phyloP scores from a whole-genome alignment of 2,797 vertebrate species.

The Ptychobarbus kaznakovi region DNA sequence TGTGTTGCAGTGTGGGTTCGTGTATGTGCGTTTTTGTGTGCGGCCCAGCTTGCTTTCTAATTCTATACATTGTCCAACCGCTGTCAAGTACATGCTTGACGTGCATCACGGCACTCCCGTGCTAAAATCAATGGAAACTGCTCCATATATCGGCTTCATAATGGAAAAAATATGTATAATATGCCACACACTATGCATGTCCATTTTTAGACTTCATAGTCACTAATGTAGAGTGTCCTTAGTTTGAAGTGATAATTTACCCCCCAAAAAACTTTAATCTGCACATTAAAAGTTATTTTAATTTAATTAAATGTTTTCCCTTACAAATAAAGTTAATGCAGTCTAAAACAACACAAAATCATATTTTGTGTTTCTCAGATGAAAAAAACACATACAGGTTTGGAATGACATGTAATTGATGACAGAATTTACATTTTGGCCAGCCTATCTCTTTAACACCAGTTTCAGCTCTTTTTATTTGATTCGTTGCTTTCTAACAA shows the following conservation, averaged over 20 bases:
- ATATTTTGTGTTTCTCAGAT: background rate
- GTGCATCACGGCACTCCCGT: slow-evolving; percentile 67
- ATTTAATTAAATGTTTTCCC: background rate
- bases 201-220: slow-evolving; percentile 2
- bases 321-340: background rate
- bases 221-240: slow-evolving; percentile 7
- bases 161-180: slow-evolving; percentile 50
- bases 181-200: slow-evolving; percentile 7
- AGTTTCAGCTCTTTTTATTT: slow-evolving; percentile 40
- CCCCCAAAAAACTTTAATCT: background rate
- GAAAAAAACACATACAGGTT: background rate
- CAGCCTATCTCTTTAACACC: background rate
- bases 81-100: slow-evolving; percentile 69
- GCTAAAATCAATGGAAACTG: slow-evolving; percentile 72
- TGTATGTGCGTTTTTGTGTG: slow-evolving; percentile 44
- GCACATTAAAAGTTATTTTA: background rate
- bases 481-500: slow-evolving; percentile 43
- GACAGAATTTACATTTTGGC: background rate
- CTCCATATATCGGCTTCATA: slow-evolving; percentile 59
- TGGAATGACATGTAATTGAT: background rate
- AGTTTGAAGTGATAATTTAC: background rate
- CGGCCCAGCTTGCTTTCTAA: slow-evolving; percentile 44
- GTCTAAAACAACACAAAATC: background rate
- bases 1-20: slow-evolving; percentile 64
- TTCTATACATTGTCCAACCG: slow-evolving; percentile 70